Evolutionary conservation across 2,797 vertebrate genomes (phyloP), one percentile per base, ranked within the genome.

Genomic region (Centropyge bicolor): DNA sequence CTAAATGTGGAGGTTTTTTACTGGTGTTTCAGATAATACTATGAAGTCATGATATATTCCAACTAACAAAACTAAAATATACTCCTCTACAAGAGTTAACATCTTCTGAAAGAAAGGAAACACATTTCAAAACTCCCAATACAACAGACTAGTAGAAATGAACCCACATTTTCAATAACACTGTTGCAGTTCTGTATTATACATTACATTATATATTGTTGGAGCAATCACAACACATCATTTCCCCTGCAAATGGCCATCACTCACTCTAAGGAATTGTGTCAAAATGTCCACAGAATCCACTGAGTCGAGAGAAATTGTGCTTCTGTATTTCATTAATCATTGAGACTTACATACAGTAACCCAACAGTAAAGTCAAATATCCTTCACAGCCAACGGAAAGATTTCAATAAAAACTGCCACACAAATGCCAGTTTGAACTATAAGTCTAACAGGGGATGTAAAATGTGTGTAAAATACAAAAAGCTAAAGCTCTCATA

Each of bases 1-100:
- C 43, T 70, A 70, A 70, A 60, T 76, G 48, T 55, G 38, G n/a
- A 62, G 16, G 6, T 63, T 64, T 64, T 57, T 63, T 35, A 68
- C 36, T 54, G 31, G 14, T 12, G 62, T 22, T 72, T 6, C 51
- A 72, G 36, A 43, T 76, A 36, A 22, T 45, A 40, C 20, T 22
- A 57, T 65, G 2, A 74, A 76, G 52, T 70, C 17, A 43, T 22
- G 0, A 48, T 35, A 13, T 31, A 43, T 45, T 62, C 40, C 5
- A 41, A 43, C 59, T 27, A 19, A 27, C 60, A 45, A 22, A 52
- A 66, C 8, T 49, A 12, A 36, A n/a, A n/a, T 8, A 52, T 10
- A 57, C 46, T 69, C n/a, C n/a, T n/a, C 8, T 60, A 6, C 16
- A 49, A 43, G 19, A 9, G 14, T 5, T 0, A 36, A 41, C 16